A percentile compares a stretch with the other conserved stretches of the same genome.
Evolutionary conservation across 1,140 invertebrate species (phyloP).

Genomic region (Philaenus spumarius): DNA sequence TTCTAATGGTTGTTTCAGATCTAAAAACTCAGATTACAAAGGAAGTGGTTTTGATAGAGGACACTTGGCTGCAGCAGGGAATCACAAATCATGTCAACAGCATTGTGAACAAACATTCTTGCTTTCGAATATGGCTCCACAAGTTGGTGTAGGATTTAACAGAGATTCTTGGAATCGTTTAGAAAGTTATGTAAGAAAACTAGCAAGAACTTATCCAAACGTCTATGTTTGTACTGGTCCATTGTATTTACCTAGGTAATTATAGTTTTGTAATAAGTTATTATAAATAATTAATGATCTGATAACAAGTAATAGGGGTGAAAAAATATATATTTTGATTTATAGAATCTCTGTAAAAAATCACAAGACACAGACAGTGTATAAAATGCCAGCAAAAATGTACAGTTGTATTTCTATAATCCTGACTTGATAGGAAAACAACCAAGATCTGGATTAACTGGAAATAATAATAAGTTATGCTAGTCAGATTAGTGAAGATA

Average conservation of each 20-base stretch:
- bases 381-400: too few species aligned
- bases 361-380: too few species aligned
- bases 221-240: slow-evolving; percentile 96
- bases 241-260: slow-evolving; percentile 84
- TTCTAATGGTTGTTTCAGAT: slow-evolving; percentile 50
- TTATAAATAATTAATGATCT: too few species aligned
- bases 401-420: too few species aligned
- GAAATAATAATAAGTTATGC: too few species aligned
- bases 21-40: slow-evolving; percentile 86
- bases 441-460: too few species aligned
- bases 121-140: slow-evolving; percentile 93
- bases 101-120: slow-evolving; percentile 89
- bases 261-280: not conserved
- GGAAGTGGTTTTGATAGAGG: slow-evolving; percentile 91
- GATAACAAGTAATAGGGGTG: too few species aligned
- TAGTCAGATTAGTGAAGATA: too few species aligned
- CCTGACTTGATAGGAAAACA: too few species aligned
- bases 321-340: too few species aligned
- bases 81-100: slow-evolving; percentile 74
- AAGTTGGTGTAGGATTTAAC: slow-evolving; percentile 96
- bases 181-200: slow-evolving; percentile 80
- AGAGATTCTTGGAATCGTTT: slow-evolving; percentile 87
- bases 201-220: slow-evolving; percentile 75
- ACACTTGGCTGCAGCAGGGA: slow-evolving; percentile 96
- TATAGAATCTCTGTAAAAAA: too few species aligned